These are phyloP conservation scores for Gambusia yucatana DNA, from an alignment of 2,797 vertebrate species.

Conservation along the genomic window DNA sequence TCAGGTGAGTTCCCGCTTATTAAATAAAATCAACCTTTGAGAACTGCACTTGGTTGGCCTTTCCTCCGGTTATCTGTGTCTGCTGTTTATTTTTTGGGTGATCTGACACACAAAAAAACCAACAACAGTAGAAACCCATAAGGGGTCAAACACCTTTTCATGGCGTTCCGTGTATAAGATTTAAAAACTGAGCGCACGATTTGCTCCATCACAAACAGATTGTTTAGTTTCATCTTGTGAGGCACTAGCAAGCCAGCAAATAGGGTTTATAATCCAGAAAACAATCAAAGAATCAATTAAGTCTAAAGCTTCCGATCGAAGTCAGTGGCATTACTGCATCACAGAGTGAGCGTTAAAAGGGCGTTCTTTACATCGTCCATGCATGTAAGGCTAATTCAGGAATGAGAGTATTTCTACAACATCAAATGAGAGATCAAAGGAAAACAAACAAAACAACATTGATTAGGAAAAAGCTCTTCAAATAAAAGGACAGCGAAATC, in stretches of 20 bases:
- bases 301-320: constrained; percentile 47
- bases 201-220: background rate
- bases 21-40: background rate
- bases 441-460: constrained; percentile 45
- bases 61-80: background rate
- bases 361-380: constrained; percentile 47
- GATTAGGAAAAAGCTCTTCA: constrained; percentile 51
- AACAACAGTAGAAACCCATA: background rate
- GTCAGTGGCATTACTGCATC: constrained; percentile 22
- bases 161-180: background rate
- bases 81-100: background rate
- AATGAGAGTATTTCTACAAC: constrained; percentile 37
- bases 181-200: background rate
- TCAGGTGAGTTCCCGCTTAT: background rate
- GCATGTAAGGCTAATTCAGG: constrained; percentile 33
- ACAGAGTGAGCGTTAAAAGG: constrained; percentile 46
- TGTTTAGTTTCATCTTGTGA: background rate
- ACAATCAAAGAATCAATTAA: constrained; percentile 36
- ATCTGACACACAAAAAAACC: background rate
- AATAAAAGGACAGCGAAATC: constrained; percentile 58
- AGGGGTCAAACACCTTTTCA: background rate
- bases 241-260: background rate
- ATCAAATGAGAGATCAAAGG: constrained; percentile 40
- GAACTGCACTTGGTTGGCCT: background rate
- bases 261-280: background rate